Evolutionary conservation across 2,113 vertebrate species (phyloP).

Genomic region (Petromus typicus): DNA sequence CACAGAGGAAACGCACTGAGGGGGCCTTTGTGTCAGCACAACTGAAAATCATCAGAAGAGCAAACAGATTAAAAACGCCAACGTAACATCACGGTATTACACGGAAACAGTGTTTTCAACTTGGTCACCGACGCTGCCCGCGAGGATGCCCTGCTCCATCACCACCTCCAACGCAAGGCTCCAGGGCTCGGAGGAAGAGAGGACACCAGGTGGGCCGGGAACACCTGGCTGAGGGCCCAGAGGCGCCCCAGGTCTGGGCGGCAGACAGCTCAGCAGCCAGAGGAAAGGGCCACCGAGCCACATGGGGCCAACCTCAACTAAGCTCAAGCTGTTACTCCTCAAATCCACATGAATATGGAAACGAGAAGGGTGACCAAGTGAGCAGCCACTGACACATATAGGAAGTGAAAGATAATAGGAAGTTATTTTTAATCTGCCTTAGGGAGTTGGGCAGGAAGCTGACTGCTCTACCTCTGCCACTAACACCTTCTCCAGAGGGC

Average conservation of each 20-base stretch:
- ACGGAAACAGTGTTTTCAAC: not conserved
- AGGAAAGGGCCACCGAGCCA: accelerated
- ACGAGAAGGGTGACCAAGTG: not conserved
- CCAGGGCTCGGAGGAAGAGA: not conserved
- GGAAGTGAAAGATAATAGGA: not conserved
- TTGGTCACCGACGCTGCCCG: not conserved
- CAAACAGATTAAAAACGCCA: not conserved
- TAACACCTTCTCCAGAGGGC: not conserved
- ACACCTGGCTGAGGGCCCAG: not conserved
- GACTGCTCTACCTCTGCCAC: not conserved
- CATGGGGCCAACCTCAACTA: not conserved
- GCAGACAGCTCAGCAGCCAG: accelerated
- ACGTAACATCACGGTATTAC: not conserved
- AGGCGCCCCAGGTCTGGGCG: not conserved
- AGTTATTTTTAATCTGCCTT: slow-evolving; percentile 13
- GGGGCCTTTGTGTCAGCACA: no score
- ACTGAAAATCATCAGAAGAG: not conserved
- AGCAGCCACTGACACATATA: not conserved
- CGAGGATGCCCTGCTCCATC: not conserved
- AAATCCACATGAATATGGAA: not conserved
- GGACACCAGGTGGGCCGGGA: not conserved
- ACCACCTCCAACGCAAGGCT: accelerated
- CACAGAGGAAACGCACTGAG: not conserved
- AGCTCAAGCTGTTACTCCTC: not conserved
- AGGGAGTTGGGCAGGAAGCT: slow-evolving; percentile 15